Conservation (phyloP, 1,140 invertebrate species). For the Gryon sp. region DNA sequence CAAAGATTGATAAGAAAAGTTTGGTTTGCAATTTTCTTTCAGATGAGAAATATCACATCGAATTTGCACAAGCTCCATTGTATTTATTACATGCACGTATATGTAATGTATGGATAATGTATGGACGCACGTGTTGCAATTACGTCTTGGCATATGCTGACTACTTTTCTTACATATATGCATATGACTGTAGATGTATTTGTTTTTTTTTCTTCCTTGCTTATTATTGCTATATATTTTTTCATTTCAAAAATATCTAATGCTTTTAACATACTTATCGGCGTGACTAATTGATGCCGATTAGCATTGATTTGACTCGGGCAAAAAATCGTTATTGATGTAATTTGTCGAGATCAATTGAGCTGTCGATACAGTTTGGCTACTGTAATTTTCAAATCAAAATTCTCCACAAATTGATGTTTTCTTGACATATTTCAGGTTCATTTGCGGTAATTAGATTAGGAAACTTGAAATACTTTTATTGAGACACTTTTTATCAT, state of each 20-base stretch:
- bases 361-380: neutral
- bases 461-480: too few relatives aligned
- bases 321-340: constrained; percentile 16
- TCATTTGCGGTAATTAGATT: too few relatives aligned
- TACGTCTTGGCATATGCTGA: constrained; percentile 22
- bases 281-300: constrained; percentile 1
- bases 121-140: constrained; percentile 34
- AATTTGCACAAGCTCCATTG: constrained; percentile 43
- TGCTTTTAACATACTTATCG: constrained; percentile 1
- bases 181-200: constrained; percentile 4
- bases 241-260: constrained; percentile 23
- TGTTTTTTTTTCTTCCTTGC: constrained; percentile 12
- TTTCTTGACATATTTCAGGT: too few relatives aligned
- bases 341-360: constrained; percentile 5
- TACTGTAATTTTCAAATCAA: neutral
- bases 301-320: constrained; percentile 25
- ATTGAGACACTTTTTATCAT: too few relatives aligned
- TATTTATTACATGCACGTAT: constrained; percentile 18
- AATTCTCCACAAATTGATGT: too few relatives aligned
- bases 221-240: too few relatives aligned
- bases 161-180: constrained; percentile 21
- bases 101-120: too few relatives aligned
- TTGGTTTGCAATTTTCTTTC: too few relatives aligned
- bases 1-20: too few relatives aligned
- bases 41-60: too few relatives aligned